phyloP scores from a whole-genome alignment of 2,888 invertebrate species.

The Apamea monoglypha region DNA sequence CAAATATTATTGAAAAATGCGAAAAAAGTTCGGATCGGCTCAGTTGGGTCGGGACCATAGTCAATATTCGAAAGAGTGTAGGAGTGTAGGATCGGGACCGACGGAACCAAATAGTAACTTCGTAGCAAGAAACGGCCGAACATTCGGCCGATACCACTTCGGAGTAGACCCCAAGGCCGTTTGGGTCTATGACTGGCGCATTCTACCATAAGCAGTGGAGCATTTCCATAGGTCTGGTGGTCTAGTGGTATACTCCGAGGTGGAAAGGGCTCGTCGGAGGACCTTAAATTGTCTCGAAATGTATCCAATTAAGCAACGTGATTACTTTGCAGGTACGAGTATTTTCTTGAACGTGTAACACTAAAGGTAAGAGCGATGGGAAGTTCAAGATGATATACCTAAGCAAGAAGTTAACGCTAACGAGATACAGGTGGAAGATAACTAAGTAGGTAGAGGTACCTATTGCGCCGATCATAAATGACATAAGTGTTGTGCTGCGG shows the following conservation, averaged over 20 bases:
- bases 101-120: no score
- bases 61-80: no score
- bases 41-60: no score
- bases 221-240: not conserved
- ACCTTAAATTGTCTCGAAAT: not conserved
- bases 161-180: no score
- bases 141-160: no score
- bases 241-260: not conserved
- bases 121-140: no score
- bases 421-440: no score
- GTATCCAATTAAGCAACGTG: not conserved
- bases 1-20: no score
- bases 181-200: not conserved
- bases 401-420: not conserved
- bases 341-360: not conserved
- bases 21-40: no score
- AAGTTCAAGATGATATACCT: not conserved
- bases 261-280: not conserved
- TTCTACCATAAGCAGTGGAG: not conserved
- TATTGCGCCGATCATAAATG: not conserved
- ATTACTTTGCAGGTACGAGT: not conserved
- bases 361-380: not conserved
- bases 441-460: no score
- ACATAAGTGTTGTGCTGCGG: not conserved
- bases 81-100: no score